A percentile compares a stretch with the other conserved stretches of the same genome.
phyloP scores from a whole-genome alignment of 37 sponge, comb jelly and placozoan genomes.

The Ianthella basta region DNA sequence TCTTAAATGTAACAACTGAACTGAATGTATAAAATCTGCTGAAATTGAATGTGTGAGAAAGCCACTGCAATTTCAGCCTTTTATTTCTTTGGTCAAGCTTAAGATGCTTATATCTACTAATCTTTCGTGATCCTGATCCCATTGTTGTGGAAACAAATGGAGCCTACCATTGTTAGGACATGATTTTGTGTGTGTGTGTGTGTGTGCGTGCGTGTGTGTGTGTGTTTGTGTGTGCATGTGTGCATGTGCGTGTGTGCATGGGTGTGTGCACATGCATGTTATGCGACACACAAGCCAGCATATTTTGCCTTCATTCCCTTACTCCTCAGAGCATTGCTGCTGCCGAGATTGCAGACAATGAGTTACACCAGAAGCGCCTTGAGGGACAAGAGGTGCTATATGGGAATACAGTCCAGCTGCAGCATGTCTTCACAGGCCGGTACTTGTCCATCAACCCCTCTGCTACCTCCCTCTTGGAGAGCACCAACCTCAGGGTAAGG shows the following conservation, averaged over 20 bases:
- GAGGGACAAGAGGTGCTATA: conserved; percentile 18
- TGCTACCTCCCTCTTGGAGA: conserved; percentile 67
- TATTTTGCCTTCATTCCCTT: neutral
- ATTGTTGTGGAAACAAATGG: too few species aligned
- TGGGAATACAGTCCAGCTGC: conserved; percentile 45
- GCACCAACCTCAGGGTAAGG: conserved; percentile 66
- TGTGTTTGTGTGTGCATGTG: too few species aligned
- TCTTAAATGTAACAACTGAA: too few species aligned
- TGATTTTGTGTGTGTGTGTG: conserved; percentile 20
- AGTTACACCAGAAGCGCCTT: neutral
- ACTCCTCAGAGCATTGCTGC: neutral
- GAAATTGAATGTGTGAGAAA: too few species aligned
- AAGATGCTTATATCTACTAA: too few species aligned
- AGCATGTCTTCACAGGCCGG: conserved; percentile 56
- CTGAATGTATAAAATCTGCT: too few species aligned
- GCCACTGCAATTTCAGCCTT: too few species aligned
- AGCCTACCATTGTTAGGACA: too few species aligned
- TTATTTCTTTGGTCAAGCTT: too few species aligned
- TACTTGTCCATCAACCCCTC: conserved; percentile 59
- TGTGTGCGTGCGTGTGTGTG: neutral
- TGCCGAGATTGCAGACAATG: conserved; percentile 19
- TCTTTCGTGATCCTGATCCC: too few species aligned
- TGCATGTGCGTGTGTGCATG: too few species aligned
- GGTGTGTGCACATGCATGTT: neutral
- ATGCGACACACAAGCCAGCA: neutral